Evolutionary conservation across 1,140 invertebrate species (phyloP), one percentile per base, ranked within the genome.

Genomic region (Hirudo medicinalis): DNA sequence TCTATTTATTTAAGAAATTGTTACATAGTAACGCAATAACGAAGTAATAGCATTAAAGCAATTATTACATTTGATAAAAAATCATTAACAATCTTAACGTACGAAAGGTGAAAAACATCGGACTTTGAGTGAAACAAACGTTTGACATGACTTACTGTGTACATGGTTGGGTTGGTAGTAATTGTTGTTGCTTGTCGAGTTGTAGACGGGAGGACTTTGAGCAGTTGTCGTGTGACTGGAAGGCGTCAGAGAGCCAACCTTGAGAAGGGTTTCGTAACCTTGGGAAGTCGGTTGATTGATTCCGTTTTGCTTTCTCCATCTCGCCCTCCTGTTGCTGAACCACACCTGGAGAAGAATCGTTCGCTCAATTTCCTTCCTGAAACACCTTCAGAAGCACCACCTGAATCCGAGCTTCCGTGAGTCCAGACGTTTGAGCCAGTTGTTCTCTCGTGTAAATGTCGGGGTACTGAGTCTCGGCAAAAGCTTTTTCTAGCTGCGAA

Each of bases 371-470:
- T 25, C 22, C 20, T 63, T n/a, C 29, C 57, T 11, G 22, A 63
- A 63, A 15, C 22, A n/a, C 20, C 22, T 0, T 63, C 22, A 63
- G 1, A 25, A 63, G 57, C 57, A n/a, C 93, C 93, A 94, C 91
- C 87, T 95, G 92, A 3, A 95, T 92, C 82, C 92, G 86, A 0
- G 91, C 91, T 83, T 95, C 92, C 63, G 90, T 93, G 40, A 95
- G 83, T 74, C 88, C 89, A 11, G 94, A 91, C 76, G 90, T 87
- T 87, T 94, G 92, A 5, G 94, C 94, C 54, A 97, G 80, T 81
- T 97, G 93, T 81, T 97, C 94, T 57, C 94, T 83, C 0, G 93
- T 94, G 80, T 97, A 98, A 4, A 98, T 94, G 82, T 97, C 94
- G 0, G 94, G 94, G 80, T 98, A 97, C 0, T 94, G 94, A 0